A percentile compares a stretch with the other conserved stretches of the same genome.
These are phyloP conservation scores for Varecia variegata DNA, from an alignment of 2,797 vertebrate species.

Conservation along the genomic window DNA sequence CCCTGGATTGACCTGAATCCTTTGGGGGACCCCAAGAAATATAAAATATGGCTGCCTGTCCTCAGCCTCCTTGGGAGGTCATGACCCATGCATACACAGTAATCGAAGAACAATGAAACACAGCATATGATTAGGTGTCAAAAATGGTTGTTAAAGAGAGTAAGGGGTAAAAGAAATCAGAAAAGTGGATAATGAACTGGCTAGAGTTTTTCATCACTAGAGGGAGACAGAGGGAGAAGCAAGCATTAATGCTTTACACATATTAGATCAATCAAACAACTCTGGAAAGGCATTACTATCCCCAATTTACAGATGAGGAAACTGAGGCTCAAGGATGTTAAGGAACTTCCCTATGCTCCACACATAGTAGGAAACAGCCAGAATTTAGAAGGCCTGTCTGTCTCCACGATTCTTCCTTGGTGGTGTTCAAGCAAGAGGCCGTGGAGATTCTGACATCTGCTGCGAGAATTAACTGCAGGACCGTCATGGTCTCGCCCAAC, in stretches of 20 bases:
- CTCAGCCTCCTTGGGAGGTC: slow-evolving; percentile 15
- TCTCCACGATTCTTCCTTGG: not conserved
- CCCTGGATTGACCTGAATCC: slow-evolving; percentile 56
- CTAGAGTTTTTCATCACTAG: slow-evolving; percentile 9
- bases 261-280: not conserved
- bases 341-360: not conserved
- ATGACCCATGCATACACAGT: slow-evolving; percentile 19
- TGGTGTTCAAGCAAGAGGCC: not conserved
- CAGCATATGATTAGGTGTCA: not conserved
- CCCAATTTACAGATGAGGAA: not conserved
- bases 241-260: not conserved
- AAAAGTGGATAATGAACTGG: not conserved
- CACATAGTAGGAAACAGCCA: not conserved
- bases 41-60: slow-evolving; percentile 57
- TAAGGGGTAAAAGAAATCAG: slow-evolving; percentile 28
- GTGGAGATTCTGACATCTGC: not conserved
- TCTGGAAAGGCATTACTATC: not conserved
- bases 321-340: not conserved
- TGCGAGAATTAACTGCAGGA: not conserved
- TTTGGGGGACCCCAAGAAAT: slow-evolving; percentile 49
- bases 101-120: slow-evolving; percentile 52
- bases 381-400: not conserved
- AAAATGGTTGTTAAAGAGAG: not conserved
- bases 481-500: not conserved
- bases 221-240: slow-evolving; percentile 22